phyloP scores from a whole-genome alignment of 2,888 invertebrate genomes.

The Hyposoter dolosus region DNA sequence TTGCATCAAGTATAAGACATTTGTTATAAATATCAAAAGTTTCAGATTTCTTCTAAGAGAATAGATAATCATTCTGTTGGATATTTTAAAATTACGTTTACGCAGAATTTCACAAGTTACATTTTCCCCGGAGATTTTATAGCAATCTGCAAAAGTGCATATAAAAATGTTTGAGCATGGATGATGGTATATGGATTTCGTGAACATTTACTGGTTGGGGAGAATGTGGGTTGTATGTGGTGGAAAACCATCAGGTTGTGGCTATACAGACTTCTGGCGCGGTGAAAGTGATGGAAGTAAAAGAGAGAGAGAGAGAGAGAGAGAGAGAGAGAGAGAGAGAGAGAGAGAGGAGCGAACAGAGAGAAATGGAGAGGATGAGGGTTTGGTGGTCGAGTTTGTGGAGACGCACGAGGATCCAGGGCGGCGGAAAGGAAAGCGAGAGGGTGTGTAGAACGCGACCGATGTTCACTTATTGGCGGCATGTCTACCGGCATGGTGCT shows the following conservation, averaged over 20 bases:
- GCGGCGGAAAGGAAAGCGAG: conserved; percentile 77
- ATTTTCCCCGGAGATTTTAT: conserved; percentile 8
- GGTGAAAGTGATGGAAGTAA: conserved; percentile 23
- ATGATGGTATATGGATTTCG: conserved; percentile 26
- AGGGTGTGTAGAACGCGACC: conserved; percentile 81
- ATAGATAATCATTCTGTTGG: not conserved
- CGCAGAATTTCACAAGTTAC: not conserved
- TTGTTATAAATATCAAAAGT: not conserved
- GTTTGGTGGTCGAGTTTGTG: conserved; percentile 76
- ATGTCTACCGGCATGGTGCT: conserved; percentile 84
- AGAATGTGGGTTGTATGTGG: conserved; percentile 49
- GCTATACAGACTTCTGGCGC: conserved; percentile 20
- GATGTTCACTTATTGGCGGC: conserved; percentile 85
- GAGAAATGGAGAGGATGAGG: conserved; percentile 69
- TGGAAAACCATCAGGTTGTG: conserved; percentile 47
- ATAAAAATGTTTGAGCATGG: conserved; percentile 22
- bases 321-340: not conserved
- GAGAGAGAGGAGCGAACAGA: conserved; percentile 57
- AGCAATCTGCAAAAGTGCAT: conserved; percentile 8
- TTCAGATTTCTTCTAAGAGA: not conserved
- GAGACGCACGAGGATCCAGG: conserved; percentile 69
- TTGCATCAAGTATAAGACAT: not conserved
- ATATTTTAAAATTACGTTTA: not conserved
- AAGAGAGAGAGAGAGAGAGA: conserved; percentile 6
- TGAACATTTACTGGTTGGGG: conserved; percentile 38